These are phyloP conservation scores for Pelodiscus sinensis DNA, from an alignment of 2,113 vertebrate genomes.

Conservation along the genomic window DNA sequence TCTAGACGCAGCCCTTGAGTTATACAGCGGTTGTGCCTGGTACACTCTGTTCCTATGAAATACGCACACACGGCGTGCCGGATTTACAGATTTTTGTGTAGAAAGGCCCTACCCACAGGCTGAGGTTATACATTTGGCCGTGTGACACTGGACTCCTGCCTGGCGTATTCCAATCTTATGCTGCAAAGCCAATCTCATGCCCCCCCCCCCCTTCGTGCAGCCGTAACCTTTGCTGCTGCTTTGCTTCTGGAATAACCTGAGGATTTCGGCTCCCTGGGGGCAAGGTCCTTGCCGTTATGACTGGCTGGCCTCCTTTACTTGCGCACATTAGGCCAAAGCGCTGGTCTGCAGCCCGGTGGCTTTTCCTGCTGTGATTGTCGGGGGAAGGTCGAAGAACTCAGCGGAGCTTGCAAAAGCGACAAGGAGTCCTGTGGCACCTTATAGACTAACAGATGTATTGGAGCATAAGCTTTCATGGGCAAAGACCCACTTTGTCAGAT, in stretches of 20 bases:
- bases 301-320: constrained; percentile 27
- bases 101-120: accelerated
- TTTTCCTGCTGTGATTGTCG: accelerated
- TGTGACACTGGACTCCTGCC: background rate
- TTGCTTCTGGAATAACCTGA: constrained; percentile 1
- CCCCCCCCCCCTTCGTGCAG: background rate
- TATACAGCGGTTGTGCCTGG: too few relatives aligned
- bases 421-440: too few relatives aligned
- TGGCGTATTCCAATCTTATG: background rate
- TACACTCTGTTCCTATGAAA: background rate
- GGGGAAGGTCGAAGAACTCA: accelerated
- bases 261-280: constrained; percentile 36
- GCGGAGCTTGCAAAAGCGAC: too few relatives aligned
- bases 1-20: too few relatives aligned
- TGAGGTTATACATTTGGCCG: accelerated
- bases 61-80: background rate
- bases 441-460: too few relatives aligned
- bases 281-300: constrained; percentile 19
- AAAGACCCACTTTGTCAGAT: too few relatives aligned
- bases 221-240: constrained; percentile 6
- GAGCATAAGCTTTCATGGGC: too few relatives aligned
- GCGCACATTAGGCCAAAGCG: constrained; percentile 21
- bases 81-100: background rate
- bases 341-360: background rate
- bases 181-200: background rate